Percentiles rank a stretch among this genome's conserved stretches.
These are phyloP conservation scores for Sinelater perroti DNA, from an alignment of 2,888 invertebrate genomes.

Conservation along the genomic window DNA sequence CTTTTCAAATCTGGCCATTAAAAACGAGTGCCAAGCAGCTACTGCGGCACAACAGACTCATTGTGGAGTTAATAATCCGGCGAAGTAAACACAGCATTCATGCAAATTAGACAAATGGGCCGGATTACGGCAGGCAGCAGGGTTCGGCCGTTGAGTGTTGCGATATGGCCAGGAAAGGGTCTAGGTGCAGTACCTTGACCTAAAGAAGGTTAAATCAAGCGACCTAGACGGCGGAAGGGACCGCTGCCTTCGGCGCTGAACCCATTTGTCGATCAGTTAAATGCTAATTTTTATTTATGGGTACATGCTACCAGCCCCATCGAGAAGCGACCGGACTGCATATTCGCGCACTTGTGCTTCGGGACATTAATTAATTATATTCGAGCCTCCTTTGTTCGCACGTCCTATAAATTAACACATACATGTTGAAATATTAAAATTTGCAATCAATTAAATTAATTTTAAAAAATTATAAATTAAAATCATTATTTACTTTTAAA, in stretches of 20 bases:
- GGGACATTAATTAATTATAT: no score
- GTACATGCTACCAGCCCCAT: not conserved
- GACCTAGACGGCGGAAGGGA: not conserved
- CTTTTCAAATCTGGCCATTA: no score
- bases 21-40: no score
- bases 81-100: not conserved
- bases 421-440: no score
- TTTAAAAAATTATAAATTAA: no score
- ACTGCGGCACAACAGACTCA: no score
- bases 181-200: constrained; percentile 5
- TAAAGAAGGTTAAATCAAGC: constrained; percentile 14
- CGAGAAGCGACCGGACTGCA: not conserved
- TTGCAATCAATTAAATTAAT: no score
- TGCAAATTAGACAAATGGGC: constrained; percentile 8
- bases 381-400: no score
- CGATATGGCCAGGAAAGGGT: constrained; percentile 4
- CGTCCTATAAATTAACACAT: no score
- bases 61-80: no score
- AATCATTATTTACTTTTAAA: no score
- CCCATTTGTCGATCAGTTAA: constrained; percentile 7
- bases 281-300: constrained; percentile 6
- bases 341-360: not conserved
- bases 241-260: not conserved
- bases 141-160: constrained; percentile 7
- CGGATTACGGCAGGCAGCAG: constrained; percentile 1